These are phyloP conservation scores for Nycticryphes semicollaris DNA, from an alignment of 2,113 vertebrate species.

Conservation along the genomic window DNA sequence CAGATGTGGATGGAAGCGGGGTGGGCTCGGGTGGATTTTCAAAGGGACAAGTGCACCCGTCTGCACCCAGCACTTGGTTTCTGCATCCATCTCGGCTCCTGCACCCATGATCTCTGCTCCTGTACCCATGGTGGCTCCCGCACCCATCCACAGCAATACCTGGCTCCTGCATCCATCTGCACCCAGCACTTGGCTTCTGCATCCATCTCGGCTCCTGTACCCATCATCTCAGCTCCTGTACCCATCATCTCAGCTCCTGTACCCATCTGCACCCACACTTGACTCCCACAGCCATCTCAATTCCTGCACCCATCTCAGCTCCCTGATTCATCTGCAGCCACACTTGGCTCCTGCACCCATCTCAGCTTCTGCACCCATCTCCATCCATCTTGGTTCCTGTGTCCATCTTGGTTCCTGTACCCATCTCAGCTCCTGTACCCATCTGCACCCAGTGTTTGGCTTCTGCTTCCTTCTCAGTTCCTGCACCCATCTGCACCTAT, in stretches of 20 bases:
- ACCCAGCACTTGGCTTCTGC: accelerated
- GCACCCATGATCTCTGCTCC: background rate
- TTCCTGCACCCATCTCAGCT: background rate
- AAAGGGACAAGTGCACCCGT: background rate
- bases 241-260: background rate
- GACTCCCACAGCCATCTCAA: too few species aligned
- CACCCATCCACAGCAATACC: too few species aligned
- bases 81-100: background rate
- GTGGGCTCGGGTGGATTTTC: accelerated
- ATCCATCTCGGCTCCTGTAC: background rate
- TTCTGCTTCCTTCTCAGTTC: background rate
- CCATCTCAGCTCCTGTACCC: background rate
- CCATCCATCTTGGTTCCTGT: background rate
- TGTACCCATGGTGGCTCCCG: background rate
- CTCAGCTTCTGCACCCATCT: background rate
- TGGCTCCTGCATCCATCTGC: background rate
- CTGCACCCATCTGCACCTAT: background rate
- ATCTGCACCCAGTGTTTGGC: too few species aligned
- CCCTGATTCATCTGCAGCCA: background rate
- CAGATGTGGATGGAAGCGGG: background rate
- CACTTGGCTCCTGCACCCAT: too few species aligned
- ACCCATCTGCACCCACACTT: background rate
- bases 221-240: background rate
- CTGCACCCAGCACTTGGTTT: background rate
- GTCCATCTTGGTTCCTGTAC: background rate